Evolutionary conservation across 2,797 vertebrate genomes (phyloP), one percentile per base, ranked within the genome.

Genomic region (Acanthopagrus latus): DNA sequence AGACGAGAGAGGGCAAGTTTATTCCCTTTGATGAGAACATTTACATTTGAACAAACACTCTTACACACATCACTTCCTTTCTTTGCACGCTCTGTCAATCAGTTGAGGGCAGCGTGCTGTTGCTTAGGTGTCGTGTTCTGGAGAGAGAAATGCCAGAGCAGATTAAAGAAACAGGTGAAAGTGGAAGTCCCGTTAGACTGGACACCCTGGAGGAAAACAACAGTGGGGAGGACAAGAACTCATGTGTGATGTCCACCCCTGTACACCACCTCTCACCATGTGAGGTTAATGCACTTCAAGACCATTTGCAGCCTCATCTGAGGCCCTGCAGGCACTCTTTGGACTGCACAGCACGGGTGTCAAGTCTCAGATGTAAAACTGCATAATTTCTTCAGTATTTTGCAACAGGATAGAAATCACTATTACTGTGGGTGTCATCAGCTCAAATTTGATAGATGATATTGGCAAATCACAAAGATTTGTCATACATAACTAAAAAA

Each of bases 11-110:
- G 29, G 50, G 54, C 41, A 54, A 43, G 62, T 56, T 70, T 63
- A 76, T 85, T 43, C 41, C 69, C 72, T 58, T 73, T 73, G 64
- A 79, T 81, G 68, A 44, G 33, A 74, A 57, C 16, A 51, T 71
- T 67, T 77, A 50, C 44, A 71, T 68, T 64, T 73, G 7, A 59
- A 52, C 46, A 64, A 25, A 64, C 29, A n/a, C 21, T 23, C 41
- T 16, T 6, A 43, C 1, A 57, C 17, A 25, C 13, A 3, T 4
- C 17, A 23, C 16, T 50, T 46, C n/a, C 18, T 27, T 55, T 54
- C 66, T 38, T 18, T 44, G 1, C 33, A 6, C n/a, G n/a, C 11
- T 51, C 48, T 51, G 48, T 60, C 46, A 58, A 2, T 68, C 56
- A 69, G 17, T 17, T 33, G 27, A 25, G 41, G 58, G 12, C 7